Conservation (phyloP, 1,140 invertebrate genomes). For the Mya arenaria region DNA sequence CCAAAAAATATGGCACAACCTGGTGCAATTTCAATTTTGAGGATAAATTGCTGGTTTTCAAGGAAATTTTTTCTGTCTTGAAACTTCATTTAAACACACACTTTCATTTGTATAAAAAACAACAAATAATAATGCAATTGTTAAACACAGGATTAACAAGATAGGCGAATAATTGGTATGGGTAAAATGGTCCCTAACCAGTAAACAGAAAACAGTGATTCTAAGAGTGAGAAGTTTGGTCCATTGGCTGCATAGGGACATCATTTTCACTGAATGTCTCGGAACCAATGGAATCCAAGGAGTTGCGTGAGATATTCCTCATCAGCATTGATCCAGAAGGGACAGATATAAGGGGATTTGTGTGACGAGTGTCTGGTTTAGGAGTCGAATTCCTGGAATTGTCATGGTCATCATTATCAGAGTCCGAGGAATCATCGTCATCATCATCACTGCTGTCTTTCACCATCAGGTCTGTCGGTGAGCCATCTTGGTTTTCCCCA, state of each 20-base stretch:
- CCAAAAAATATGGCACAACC: too few species aligned
- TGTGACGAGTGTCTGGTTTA: conserved; percentile 40
- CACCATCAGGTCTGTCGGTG: neutral
- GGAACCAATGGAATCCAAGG: conserved; percentile 19
- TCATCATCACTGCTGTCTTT: conserved; percentile 14
- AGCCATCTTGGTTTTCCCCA: conserved; percentile 21
- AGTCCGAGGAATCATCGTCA: neutral
- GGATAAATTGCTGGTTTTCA: too few species aligned
- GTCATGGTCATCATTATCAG: neutral
- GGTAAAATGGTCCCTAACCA: too few species aligned
- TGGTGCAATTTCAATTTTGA: too few species aligned
- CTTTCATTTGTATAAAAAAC: too few species aligned
- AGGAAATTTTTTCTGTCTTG: too few species aligned
- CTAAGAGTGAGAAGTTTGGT: too few species aligned
- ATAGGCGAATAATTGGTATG: too few species aligned
- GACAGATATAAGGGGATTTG: conserved; percentile 32
- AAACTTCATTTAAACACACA: too few species aligned
- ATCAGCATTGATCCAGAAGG: neutral
- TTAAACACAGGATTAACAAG: too few species aligned
- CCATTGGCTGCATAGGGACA: conserved; percentile 25
- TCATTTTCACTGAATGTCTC: conserved; percentile 19
- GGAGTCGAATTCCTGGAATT: conserved; percentile 47
- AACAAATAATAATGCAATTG: too few species aligned
- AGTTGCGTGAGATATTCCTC: neutral
- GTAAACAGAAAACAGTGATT: too few species aligned